Evolutionary conservation across 1,140 invertebrate genomes (phyloP).

Genomic region (Adelges cooleyi): DNA sequence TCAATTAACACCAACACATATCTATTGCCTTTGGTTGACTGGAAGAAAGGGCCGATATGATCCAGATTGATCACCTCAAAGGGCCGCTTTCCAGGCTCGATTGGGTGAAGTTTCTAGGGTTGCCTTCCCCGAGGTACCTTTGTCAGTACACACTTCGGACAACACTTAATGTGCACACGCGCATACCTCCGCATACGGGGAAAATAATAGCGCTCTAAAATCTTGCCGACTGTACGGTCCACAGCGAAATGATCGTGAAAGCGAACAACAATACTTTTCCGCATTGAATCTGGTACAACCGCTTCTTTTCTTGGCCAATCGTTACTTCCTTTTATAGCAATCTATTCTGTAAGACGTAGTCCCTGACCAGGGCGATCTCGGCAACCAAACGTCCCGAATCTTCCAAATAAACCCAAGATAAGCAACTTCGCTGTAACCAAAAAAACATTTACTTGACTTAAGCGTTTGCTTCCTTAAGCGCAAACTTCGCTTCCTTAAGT

Average conservation of each 20-base stretch:
- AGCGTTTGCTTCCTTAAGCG: too few relatives aligned
- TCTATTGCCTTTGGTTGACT: not conserved
- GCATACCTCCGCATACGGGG: not conserved
- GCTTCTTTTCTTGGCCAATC: not conserved
- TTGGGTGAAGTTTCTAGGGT: not conserved
- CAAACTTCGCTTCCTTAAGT: too few relatives aligned
- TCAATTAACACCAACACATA: not conserved
- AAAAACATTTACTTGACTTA: too few relatives aligned
- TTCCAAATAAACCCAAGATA: too few relatives aligned
- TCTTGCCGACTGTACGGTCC: not conserved
- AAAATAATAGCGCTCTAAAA: not conserved
- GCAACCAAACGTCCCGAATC: too few relatives aligned
- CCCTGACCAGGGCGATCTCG: too few relatives aligned
- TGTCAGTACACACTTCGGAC: not conserved
- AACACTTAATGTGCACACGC: not conserved
- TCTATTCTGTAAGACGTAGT: too few relatives aligned
- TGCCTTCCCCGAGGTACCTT: not conserved
- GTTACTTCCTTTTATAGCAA: too few relatives aligned
- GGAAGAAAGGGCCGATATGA: not conserved
- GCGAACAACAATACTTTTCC: not conserved
- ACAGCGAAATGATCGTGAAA: not conserved
- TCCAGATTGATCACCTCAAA: not conserved
- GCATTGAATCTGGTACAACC: constrained; percentile 13
- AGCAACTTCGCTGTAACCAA: too few relatives aligned
- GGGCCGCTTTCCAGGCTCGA: not conserved